Evolutionary conservation across 1,140 invertebrate genomes (phyloP).

Genomic region (Ruditapes philippinarum): DNA sequence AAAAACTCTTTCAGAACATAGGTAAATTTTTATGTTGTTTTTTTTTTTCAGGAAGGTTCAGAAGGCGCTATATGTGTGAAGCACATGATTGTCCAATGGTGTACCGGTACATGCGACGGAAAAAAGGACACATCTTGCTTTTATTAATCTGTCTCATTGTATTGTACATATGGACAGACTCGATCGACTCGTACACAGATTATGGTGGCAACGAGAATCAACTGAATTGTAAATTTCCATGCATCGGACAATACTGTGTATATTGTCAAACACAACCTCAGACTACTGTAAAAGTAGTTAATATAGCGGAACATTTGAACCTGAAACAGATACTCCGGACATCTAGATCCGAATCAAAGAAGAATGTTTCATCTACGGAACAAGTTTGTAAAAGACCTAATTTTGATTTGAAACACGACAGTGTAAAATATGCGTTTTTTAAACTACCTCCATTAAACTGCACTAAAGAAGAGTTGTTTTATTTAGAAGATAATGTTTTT

Average conservation of each 20-base stretch:
- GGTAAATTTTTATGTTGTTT: too few species aligned
- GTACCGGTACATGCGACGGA: conserved; percentile 10
- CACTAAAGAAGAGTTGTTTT: conserved; percentile 71
- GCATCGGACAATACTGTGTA: conserved; percentile 15
- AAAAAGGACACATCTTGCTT: conserved; percentile 1
- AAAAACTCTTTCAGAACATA: too few species aligned
- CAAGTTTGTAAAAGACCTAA: conserved; percentile 71
- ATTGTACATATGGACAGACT: conserved; percentile 25
- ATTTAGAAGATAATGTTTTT: conserved; percentile 70
- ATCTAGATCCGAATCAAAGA: neutral
- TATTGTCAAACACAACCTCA: neutral
- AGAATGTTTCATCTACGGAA: conserved; percentile 32
- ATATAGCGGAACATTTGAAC: conserved; percentile 42
- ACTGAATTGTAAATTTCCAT: conserved; percentile 15
- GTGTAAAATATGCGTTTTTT: conserved; percentile 75
- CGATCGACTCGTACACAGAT: neutral
- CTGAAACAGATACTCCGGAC: neutral
- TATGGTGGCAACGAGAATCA: conserved; percentile 15
- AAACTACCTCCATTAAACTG: conserved; percentile 72
- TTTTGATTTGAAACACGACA: conserved; percentile 74
- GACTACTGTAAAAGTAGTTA: conserved; percentile 23
- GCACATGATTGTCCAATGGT: neutral
- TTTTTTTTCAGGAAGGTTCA: neutral
- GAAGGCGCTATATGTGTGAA: neutral
- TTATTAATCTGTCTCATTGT: neutral